phyloP scores from a whole-genome alignment of 2,797 vertebrate species.

The Champsocephalus esox region DNA sequence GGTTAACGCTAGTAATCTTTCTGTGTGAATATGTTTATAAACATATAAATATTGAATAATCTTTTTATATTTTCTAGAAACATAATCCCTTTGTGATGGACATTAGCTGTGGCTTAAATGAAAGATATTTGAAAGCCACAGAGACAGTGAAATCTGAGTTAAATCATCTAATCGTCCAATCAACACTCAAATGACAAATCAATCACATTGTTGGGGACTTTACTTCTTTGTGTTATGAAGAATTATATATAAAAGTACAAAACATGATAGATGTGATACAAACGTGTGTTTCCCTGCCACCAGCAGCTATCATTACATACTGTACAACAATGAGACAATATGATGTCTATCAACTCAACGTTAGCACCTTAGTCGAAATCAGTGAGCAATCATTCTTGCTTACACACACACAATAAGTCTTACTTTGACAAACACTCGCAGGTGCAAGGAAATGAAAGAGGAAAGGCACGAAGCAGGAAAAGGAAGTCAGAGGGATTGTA shows the following conservation, averaged over 20 bases:
- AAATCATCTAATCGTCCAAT: slow-evolving; percentile 17
- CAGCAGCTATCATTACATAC: slow-evolving; percentile 72
- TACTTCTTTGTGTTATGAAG: slow-evolving; percentile 61
- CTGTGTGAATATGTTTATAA: not conserved
- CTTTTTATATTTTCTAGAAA: slow-evolving; percentile 2
- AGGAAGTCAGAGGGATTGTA: slow-evolving; percentile 64
- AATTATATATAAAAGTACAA: slow-evolving; percentile 67
- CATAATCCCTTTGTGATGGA: slow-evolving; percentile 13
- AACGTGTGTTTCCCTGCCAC: slow-evolving; percentile 64
- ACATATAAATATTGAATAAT: not conserved
- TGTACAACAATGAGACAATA: slow-evolving; percentile 68
- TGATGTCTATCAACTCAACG: slow-evolving; percentile 60
- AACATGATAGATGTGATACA: slow-evolving; percentile 54
- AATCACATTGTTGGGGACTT: slow-evolving; percentile 77
- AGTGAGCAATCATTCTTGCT: slow-evolving; percentile 61
- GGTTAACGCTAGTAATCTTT: not conserved
- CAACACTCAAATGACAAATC: slow-evolving; percentile 53
- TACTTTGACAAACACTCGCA: slow-evolving; percentile 47
- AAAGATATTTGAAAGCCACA: slow-evolving; percentile 8
- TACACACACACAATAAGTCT: slow-evolving; percentile 36
- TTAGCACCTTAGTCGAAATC: slow-evolving; percentile 81
- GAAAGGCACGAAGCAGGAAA: slow-evolving; percentile 59
- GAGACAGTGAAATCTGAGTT: not conserved
- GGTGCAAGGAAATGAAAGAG: slow-evolving; percentile 73
- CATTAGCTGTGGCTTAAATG: not conserved